These are phyloP conservation scores for Schlechtendalia chinensis DNA, from an alignment of 1,140 invertebrate genomes.

Conservation along the genomic window DNA sequence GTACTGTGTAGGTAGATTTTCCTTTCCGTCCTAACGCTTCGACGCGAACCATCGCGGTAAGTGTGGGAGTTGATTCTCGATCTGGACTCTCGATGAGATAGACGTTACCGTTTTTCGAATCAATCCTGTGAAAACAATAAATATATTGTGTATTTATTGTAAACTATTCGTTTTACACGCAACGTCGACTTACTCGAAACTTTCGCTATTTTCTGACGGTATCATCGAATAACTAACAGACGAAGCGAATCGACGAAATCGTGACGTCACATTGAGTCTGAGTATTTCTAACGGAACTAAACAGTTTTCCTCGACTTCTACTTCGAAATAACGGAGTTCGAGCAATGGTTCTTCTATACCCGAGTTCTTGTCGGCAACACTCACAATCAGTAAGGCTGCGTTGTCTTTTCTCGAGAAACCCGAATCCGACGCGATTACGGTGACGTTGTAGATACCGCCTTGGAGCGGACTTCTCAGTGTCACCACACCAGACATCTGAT, in stretches of 20 bases:
- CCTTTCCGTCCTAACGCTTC: conserved; percentile 67
- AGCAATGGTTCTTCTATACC: conserved; percentile 61
- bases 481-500: conserved; percentile 76
- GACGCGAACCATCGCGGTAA: conserved; percentile 68
- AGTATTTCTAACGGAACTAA: conserved; percentile 68
- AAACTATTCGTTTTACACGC: no score
- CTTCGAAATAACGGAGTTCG: conserved; percentile 72
- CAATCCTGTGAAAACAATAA: conserved; percentile 64
- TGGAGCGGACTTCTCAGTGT: conserved; percentile 69
- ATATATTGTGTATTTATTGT: no score
- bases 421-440: conserved; percentile 77
- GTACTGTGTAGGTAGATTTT: conserved; percentile 63
- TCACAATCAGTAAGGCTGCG: conserved; percentile 69
- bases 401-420: conserved; percentile 78
- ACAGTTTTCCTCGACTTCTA: conserved; percentile 74
- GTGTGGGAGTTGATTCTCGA: conserved; percentile 64
- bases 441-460: conserved; percentile 68
- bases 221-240: conserved; percentile 46
- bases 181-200: conserved; percentile 21
- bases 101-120: conserved; percentile 70
- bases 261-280: conserved; percentile 64
- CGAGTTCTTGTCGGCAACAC: conserved; percentile 67
- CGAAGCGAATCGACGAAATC: conserved; percentile 19
- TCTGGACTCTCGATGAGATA: conserved; percentile 69
- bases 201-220: conserved; percentile 56